phyloP scores from a whole-genome alignment of 2,888 invertebrate genomes.

The Catocala nupta region DNA sequence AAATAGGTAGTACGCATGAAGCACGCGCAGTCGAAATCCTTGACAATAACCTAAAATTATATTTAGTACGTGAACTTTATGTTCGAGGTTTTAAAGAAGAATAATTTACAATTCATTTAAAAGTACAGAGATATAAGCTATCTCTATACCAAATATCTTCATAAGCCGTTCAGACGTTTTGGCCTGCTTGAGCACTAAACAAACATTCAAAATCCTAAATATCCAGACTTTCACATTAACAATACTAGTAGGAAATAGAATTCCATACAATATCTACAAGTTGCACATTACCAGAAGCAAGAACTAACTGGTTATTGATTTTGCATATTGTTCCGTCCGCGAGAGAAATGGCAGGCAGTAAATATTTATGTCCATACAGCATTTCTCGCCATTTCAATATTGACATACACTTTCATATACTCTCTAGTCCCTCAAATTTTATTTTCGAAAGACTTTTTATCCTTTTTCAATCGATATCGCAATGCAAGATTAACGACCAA shows the following conservation, averaged over 20 bases:
- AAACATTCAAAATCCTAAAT: background rate
- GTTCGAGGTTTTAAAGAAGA: conserved; percentile 17
- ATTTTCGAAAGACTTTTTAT: background rate
- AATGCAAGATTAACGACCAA: conserved; percentile 52
- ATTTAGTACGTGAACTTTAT: conserved; percentile 17
- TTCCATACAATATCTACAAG: conserved; percentile 3
- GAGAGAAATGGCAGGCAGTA: conserved; percentile 6
- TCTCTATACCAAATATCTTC: no score
- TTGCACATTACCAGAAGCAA: background rate
- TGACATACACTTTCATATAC: background rate
- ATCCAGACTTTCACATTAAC: background rate
- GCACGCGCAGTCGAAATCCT: conserved; percentile 38
- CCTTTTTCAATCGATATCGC: conserved; percentile 22
- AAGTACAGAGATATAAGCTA: no score
- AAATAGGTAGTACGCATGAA: conserved; percentile 48
- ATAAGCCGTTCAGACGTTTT: no score
- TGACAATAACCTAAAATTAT: conserved; percentile 46
- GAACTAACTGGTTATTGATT: conserved; percentile 9
- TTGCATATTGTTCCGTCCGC: conserved; percentile 1
- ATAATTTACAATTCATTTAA: no score
- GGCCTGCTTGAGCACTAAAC: no score
- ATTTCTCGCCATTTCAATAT: conserved; percentile 6
- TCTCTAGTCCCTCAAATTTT: background rate
- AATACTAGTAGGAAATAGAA: background rate
- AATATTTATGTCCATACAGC: conserved; percentile 5